A percentile compares a stretch with the other conserved stretches of the same genome.
phyloP scores from a whole-genome alignment of 2,888 invertebrate genomes.

The Mythimna lalbum region DNA sequence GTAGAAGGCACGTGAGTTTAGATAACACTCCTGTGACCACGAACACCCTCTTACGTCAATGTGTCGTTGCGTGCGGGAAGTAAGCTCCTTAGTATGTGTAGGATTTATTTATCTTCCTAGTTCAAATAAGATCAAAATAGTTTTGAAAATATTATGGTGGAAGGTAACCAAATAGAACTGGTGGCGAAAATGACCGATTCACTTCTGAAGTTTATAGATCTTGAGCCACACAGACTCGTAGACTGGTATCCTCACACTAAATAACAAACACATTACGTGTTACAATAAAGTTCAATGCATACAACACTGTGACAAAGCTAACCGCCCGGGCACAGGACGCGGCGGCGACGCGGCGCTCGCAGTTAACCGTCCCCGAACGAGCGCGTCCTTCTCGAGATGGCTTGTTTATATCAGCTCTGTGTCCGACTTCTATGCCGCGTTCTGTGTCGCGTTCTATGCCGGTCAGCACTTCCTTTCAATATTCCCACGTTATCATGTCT shows the following conservation, averaged over 20 bases:
- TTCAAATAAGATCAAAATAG: neutral
- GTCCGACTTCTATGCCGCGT: no score
- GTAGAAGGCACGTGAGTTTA: neutral
- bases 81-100: neutral
- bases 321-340: neutral
- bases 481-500: neutral
- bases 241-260: neutral
- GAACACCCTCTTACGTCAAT: neutral
- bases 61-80: neutral
- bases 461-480: conserved; percentile 14
- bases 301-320: neutral
- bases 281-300: neutral
- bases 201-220: neutral
- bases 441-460: no score
- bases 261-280: neutral
- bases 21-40: neutral
- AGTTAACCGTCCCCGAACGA: conserved; percentile 30
- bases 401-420: conserved; percentile 22
- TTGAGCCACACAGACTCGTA: neutral
- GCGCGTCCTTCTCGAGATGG: neutral
- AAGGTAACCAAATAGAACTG: neutral
- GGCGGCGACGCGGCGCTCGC: conserved; percentile 1
- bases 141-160: neutral
- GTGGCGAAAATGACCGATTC: neutral
- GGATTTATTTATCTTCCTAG: neutral